Percentiles rank a stretch among this genome's conserved stretches.
These are phyloP conservation scores for Zeuzera pyrina DNA, from an alignment of 2,888 invertebrate genomes.

Conservation along the genomic window DNA sequence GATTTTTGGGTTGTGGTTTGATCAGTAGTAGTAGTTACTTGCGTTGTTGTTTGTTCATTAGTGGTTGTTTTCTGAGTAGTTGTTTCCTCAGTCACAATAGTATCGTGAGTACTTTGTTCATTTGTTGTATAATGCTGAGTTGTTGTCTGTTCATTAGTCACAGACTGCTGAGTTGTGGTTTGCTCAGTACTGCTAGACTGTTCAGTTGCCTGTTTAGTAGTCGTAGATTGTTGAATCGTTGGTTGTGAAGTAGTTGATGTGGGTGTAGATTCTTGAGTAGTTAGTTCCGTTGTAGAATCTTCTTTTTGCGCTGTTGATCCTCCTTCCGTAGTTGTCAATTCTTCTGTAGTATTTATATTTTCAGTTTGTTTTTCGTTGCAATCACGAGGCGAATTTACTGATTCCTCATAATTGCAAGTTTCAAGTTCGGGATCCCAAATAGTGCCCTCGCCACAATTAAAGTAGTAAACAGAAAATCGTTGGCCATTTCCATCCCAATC, in stretches of 20 bases:
- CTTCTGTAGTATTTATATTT: constrained; percentile 23
- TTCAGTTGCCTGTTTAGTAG: constrained; percentile 14
- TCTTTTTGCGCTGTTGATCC: constrained; percentile 14
- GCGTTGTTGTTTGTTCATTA: constrained; percentile 17
- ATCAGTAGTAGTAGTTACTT: constrained; percentile 11
- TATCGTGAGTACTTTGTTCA: constrained; percentile 17
- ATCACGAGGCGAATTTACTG: constrained; percentile 73
- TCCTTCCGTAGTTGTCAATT: constrained; percentile 11
- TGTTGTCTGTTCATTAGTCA: constrained; percentile 18
- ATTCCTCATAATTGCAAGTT: constrained; percentile 78
- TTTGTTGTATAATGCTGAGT: constrained; percentile 14
- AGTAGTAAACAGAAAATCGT: constrained; percentile 75
- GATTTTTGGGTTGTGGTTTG: constrained; percentile 14
- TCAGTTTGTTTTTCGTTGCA: constrained; percentile 46
- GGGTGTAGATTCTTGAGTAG: constrained; percentile 12
- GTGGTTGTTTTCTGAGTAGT: constrained; percentile 20
- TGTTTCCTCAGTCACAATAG: constrained; percentile 13
- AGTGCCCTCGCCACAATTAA: constrained; percentile 79
- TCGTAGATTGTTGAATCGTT: constrained; percentile 19
- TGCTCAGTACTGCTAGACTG: too few relatives aligned
- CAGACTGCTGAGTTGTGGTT: constrained; percentile 21
- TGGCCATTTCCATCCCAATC: constrained; percentile 72
- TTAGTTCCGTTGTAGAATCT: constrained; percentile 3
- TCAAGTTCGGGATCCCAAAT: constrained; percentile 79
- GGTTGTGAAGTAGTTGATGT: constrained; percentile 15